Percentiles rank a stretch among this genome's conserved stretches.
Evolutionary conservation across 2,113 vertebrate species (phyloP).

Genomic region (Dasyornis broadbenti): DNA sequence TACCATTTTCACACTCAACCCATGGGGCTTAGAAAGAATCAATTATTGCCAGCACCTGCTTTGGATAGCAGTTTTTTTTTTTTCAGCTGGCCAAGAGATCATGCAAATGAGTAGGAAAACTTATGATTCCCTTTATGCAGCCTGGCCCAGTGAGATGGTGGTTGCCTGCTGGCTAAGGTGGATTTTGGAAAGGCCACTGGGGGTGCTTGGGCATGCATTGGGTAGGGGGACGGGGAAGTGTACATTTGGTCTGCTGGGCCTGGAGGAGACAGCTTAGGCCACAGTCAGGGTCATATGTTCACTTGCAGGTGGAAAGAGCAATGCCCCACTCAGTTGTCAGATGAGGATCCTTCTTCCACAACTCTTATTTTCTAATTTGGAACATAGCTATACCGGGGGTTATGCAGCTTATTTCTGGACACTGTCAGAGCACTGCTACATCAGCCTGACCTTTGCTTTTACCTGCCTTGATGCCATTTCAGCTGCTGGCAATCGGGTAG

Average conservation of each 20-base stretch:
- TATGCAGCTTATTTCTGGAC: neutral
- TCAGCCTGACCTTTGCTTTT: neutral
- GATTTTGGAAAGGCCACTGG: neutral
- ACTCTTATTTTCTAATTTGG: neutral
- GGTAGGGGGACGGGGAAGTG: accelerated
- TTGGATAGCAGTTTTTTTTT: constrained; percentile 40
- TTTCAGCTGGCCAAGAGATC: constrained; percentile 17
- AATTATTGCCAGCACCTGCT: constrained; percentile 51
- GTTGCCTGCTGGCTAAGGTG: neutral
- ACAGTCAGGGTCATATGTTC: accelerated
- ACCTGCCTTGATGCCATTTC: neutral
- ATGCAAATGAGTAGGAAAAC: neutral
- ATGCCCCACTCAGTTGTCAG: neutral
- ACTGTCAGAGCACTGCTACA: neutral
- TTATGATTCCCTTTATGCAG: neutral
- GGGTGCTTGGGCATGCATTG: neutral
- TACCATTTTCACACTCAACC: constrained; percentile 19
- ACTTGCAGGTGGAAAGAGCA: neutral
- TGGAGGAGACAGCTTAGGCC: neutral
- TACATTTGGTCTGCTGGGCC: neutral
- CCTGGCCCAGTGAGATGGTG: neutral
- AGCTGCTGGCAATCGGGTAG: neutral
- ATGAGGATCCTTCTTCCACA: neutral
- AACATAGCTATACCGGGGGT: neutral
- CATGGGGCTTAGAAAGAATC: constrained; percentile 3